Evolutionary conservation across 2,113 vertebrate species (phyloP).

Genomic region (Tenebrosternarchus preto): DNA sequence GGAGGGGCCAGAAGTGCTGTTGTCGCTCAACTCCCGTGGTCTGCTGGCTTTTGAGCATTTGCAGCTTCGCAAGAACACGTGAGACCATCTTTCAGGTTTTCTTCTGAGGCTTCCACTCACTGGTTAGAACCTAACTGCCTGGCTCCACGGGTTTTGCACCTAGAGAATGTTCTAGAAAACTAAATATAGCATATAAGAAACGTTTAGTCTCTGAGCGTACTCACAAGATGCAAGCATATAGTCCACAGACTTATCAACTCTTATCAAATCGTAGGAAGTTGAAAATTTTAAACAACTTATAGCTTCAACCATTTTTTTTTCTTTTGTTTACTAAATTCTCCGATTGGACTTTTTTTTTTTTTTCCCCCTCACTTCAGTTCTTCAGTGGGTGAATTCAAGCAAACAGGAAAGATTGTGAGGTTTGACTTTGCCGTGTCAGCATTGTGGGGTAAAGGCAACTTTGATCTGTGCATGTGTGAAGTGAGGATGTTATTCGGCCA

Average conservation of each 20-base stretch:
- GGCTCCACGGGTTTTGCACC: no score
- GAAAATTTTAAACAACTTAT: no score
- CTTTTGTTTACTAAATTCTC: not conserved
- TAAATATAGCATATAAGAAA: no score
- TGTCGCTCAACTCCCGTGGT: constrained; percentile 90
- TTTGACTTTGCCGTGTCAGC: not conserved
- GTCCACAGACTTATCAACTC: no score
- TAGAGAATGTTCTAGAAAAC: no score
- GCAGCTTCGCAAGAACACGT: constrained; percentile 88
- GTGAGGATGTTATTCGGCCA: no score
- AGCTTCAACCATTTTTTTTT: no score
- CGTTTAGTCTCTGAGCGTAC: no score
- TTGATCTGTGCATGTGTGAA: not conserved
- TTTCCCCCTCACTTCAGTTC: no score
- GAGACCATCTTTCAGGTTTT: constrained; percentile 61
- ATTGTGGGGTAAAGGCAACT: not conserved
- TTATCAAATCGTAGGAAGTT: no score
- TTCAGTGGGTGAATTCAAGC: not conserved
- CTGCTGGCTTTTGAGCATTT: constrained; percentile 87
- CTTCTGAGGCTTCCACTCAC: constrained; percentile 68
- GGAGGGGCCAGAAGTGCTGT: constrained; percentile 82
- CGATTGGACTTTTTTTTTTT: no score
- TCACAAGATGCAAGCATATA: no score
- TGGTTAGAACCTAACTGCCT: constrained; percentile 53
- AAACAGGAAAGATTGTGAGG: not conserved